phyloP scores from a whole-genome alignment of 2,888 invertebrate genomes.

The Phymatocera aterrima region DNA sequence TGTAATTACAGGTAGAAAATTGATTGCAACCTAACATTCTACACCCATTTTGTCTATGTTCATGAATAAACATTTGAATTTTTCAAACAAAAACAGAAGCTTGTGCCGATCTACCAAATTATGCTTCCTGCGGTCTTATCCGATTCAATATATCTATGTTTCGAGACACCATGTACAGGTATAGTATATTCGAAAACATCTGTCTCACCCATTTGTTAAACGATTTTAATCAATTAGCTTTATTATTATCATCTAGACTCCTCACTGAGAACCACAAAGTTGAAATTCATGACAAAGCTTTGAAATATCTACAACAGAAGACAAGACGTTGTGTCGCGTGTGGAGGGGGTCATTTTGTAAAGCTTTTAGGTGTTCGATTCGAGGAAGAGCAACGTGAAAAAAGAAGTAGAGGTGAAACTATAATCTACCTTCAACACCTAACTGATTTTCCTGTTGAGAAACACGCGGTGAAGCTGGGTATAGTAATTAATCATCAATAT shows the following conservation, averaged over 20 bases:
- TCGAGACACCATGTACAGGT: slow-evolving; percentile 79
- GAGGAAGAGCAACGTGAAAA: slow-evolving; percentile 58
- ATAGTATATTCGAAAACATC: not conserved
- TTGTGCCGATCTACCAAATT: slow-evolving; percentile 77
- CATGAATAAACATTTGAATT: slow-evolving; percentile 7
- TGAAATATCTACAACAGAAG: slow-evolving; percentile 78
- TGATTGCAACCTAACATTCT: not conserved
- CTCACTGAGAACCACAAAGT: slow-evolving; percentile 81
- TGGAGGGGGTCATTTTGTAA: slow-evolving; percentile 78
- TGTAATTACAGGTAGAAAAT: slow-evolving; percentile 66
- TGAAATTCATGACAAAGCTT: slow-evolving; percentile 79
- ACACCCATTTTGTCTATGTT: not conserved
- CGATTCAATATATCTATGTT: slow-evolving; percentile 78
- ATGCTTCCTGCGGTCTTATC: slow-evolving; percentile 81
- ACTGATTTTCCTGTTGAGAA: slow-evolving; percentile 31
- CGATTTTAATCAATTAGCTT: not conserved
- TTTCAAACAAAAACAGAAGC: slow-evolving; percentile 68
- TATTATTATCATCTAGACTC: slow-evolving; percentile 68
- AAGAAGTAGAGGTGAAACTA: slow-evolving; percentile 41
- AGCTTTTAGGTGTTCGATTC: slow-evolving; percentile 73
- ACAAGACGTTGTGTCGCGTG: slow-evolving; percentile 78
- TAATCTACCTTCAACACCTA: slow-evolving; percentile 16
- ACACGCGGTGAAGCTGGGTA: not conserved
- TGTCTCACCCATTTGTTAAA: not conserved
- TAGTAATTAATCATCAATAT: not conserved